Conservation (phyloP, 2,797 vertebrate genomes). For the Hypotaenidia okinawae region DNA sequence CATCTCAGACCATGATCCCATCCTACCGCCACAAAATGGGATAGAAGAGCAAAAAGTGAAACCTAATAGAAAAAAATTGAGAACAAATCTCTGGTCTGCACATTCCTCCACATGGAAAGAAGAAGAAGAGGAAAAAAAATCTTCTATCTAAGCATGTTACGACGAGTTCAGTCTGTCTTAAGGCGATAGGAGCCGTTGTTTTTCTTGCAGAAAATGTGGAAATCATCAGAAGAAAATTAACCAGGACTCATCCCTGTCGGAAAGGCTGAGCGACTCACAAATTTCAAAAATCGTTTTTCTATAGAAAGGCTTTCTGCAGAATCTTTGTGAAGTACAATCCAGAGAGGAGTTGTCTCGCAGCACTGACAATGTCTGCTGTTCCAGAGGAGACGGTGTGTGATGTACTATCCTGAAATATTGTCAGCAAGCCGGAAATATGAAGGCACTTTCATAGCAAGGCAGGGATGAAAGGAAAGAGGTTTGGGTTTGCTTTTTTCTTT, state of each 20-base stretch:
- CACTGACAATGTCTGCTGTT: slow-evolving; percentile 66
- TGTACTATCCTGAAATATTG: slow-evolving; percentile 70
- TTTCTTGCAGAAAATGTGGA: slow-evolving; percentile 44
- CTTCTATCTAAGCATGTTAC: not conserved
- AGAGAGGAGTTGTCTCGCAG: slow-evolving; percentile 57
- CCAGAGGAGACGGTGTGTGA: slow-evolving; percentile 62
- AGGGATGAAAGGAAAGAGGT: slow-evolving; percentile 62
- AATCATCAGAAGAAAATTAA: slow-evolving; percentile 69
- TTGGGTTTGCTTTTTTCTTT: slow-evolving; percentile 62
- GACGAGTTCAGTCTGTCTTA: slow-evolving; percentile 56
- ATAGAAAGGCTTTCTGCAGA: slow-evolving; percentile 37
- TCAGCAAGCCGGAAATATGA: slow-evolving; percentile 65
- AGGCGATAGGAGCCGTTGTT: slow-evolving; percentile 45
- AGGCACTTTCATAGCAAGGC: slow-evolving; percentile 63
- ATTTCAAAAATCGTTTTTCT: slow-evolving; percentile 44
- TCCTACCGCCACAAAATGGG: not conserved
- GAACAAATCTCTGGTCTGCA: not conserved
- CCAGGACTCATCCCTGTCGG: slow-evolving; percentile 50
- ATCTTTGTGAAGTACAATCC: slow-evolving; percentile 58
- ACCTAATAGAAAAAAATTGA: not conserved
- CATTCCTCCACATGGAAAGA: not conserved
- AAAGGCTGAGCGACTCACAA: slow-evolving; percentile 34
- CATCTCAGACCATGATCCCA: not conserved
- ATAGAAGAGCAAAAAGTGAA: not conserved
- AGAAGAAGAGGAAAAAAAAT: not conserved